Conservation (phyloP, 2,797 vertebrate species). For the Poeciliopsis presidionis region DNA sequence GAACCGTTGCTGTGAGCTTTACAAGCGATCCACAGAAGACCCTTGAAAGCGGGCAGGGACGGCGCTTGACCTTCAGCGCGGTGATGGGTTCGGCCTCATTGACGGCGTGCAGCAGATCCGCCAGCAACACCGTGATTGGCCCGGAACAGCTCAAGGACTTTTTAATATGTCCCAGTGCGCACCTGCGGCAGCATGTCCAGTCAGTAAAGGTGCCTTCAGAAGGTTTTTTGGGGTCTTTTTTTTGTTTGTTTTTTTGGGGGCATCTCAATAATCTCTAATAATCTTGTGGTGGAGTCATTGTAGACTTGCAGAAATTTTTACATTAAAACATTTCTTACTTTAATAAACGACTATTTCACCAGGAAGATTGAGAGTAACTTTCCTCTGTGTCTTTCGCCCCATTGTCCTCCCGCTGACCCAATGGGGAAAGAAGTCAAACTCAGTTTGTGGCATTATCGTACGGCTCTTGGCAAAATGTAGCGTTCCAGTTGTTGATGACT, state of each 20-base stretch:
- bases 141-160: slow-evolving; percentile 20
- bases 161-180: slow-evolving; percentile 40
- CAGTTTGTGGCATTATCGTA: background rate
- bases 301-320: background rate
- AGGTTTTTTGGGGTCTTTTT: no score
- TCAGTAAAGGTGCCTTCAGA: background rate
- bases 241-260: background rate
- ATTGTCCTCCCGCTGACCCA: background rate
- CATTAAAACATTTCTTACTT: background rate
- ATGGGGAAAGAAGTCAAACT: background rate
- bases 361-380: background rate
- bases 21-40: slow-evolving; percentile 26
- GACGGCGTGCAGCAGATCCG: slow-evolving; percentile 24
- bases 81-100: slow-evolving; percentile 38
- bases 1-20: slow-evolving; percentile 38
- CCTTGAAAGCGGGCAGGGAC: slow-evolving; percentile 26
- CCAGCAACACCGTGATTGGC: slow-evolving; percentile 37
- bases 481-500: no score
- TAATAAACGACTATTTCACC: background rate
- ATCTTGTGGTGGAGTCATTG: background rate
- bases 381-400: background rate
- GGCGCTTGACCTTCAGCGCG: slow-evolving; percentile 36
- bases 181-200: slow-evolving; percentile 57
- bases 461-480: no score
- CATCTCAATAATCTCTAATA: background rate